phyloP scores from a whole-genome alignment of 2,797 vertebrate species.

The Aselliscus stoliczkanus region DNA sequence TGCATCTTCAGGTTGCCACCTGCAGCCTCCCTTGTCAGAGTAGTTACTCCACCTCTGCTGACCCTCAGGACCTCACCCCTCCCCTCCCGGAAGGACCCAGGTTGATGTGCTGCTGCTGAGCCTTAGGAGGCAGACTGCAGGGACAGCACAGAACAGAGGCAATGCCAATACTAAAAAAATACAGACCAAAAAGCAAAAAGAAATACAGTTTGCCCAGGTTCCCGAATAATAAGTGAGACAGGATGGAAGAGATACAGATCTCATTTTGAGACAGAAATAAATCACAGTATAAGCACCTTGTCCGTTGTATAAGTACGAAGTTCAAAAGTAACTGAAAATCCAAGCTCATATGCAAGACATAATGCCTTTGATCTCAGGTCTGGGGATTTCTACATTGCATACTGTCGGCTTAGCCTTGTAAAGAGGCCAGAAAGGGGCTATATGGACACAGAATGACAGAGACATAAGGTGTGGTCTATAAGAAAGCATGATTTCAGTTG shows the following conservation, averaged over 20 bases:
- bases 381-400: background rate
- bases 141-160: background rate
- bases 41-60: no score
- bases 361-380: background rate
- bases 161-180: background rate
- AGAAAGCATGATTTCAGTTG: background rate
- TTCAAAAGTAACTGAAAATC: background rate
- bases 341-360: rapidly evolving
- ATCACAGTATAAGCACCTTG: background rate
- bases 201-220: background rate
- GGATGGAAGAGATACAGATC: background rate
- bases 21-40: background rate
- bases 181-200: background rate
- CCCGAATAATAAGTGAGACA: background rate
- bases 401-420: background rate
- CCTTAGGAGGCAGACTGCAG: background rate
- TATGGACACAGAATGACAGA: background rate
- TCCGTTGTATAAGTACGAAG: background rate
- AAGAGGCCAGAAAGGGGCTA: background rate
- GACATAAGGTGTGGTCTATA: rapidly evolving
- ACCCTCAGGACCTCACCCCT: no score
- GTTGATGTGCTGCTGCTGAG: background rate
- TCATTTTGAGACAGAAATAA: background rate
- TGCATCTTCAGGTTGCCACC: background rate
- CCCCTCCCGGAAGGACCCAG: background rate